A percentile compares a stretch with the other conserved stretches of the same genome.
phyloP scores from a whole-genome alignment of 1,140 invertebrate species.

The Ceratitis capitata region DNA sequence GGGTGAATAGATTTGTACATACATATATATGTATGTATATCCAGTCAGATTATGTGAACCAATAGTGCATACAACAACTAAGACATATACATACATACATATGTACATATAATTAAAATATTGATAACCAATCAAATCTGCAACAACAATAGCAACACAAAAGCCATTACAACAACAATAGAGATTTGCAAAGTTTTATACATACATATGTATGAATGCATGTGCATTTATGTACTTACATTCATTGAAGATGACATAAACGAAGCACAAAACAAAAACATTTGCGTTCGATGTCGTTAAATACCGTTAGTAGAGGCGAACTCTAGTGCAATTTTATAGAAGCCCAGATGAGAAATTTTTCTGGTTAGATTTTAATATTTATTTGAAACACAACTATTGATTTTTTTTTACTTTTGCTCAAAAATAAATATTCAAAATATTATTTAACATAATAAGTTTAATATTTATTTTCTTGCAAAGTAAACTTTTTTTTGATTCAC shows the following conservation, averaged over 20 bases:
- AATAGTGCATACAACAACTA: too few species aligned
- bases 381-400: too few species aligned
- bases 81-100: background rate
- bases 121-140: slow-evolving; percentile 37
- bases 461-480: too few species aligned
- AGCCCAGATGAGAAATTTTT: background rate
- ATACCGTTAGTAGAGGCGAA: background rate
- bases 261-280: slow-evolving; percentile 5
- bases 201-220: background rate
- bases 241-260: background rate
- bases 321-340: background rate
- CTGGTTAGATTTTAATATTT: too few species aligned
- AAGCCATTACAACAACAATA: background rate
- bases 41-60: background rate
- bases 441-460: too few species aligned
- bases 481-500: background rate
- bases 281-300: background rate
- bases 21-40: background rate
- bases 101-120: slow-evolving; percentile 24
- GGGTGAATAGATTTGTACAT: too few species aligned
- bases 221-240: background rate
- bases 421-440: too few species aligned
- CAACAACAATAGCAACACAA: background rate
- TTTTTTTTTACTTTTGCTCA: too few species aligned
- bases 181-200: background rate